Evolutionary conservation across 2,797 vertebrate species (phyloP).

Genomic region (Aplochiton taeniatus): DNA sequence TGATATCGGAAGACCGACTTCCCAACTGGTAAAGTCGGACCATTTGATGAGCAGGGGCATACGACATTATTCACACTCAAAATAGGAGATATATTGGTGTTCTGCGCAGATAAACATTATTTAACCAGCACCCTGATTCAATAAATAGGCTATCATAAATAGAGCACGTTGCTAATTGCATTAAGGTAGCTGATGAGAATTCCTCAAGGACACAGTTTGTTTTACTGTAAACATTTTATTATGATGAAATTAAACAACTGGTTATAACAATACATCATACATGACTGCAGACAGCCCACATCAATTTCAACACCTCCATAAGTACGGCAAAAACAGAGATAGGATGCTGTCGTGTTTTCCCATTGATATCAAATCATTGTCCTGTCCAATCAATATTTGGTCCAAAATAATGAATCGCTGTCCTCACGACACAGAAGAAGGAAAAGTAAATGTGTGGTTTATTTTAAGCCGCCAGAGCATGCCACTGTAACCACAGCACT

Average conservation of each 20-base stretch:
- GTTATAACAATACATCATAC: slow-evolving; percentile 60
- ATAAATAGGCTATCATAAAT: background rate
- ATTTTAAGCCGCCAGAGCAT: slow-evolving; percentile 39
- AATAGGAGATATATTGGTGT: too few species aligned
- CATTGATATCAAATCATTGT: slow-evolving; percentile 57
- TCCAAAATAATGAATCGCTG: slow-evolving; percentile 86
- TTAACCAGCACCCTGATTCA: too few species aligned
- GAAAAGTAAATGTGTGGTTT: slow-evolving; percentile 62
- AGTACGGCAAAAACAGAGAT: slow-evolving; percentile 64
- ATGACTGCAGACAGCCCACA: slow-evolving; percentile 56
- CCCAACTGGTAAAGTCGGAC: too few species aligned
- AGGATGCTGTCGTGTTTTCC: slow-evolving; percentile 42
- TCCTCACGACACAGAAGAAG: slow-evolving; percentile 80
- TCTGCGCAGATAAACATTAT: too few species aligned
- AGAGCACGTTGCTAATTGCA: background rate
- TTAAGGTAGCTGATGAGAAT: background rate
- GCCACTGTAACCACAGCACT: slow-evolving; percentile 34
- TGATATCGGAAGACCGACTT: too few species aligned
- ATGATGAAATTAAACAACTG: slow-evolving; percentile 68
- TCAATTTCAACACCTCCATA: slow-evolving; percentile 63
- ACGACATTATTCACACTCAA: too few species aligned
- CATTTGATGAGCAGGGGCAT: too few species aligned
- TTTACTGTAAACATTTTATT: slow-evolving; percentile 77
- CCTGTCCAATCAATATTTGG: slow-evolving; percentile 89
- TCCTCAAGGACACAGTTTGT: background rate